Base-by-base conservation (phyloP, 2,797 vertebrate genomes). In the Takifugu rubripes region DNA sequence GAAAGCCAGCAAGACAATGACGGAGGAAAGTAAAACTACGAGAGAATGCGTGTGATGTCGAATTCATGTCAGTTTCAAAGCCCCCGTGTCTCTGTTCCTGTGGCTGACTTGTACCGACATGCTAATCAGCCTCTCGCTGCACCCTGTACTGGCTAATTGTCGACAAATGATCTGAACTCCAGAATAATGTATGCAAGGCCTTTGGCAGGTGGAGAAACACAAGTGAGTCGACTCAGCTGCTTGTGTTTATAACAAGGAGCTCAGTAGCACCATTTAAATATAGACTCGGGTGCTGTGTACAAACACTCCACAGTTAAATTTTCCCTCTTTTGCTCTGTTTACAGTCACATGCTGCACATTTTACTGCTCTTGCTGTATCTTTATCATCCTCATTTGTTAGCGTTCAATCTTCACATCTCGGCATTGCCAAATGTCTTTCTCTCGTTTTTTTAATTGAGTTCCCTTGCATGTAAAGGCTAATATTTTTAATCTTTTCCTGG, bases 1-100 rank as follows among this genome's bases (percentile, higher is more conserved):
- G 14, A 56, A 47, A 21, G 10, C n/a, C 45, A 46, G 45, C 43
- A 51, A 63, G 63, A 66, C 66, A 74, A 78, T 63, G 78, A 79
- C 79, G 52, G 68, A 64, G 69, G 64, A 50, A 67, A 83, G 66
- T 26, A 24, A 68, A 73, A 69, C 79, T 79, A 70, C 77, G 77
- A 84, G 69, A 67, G 70, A 70, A 57, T 68, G 59, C 70, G 69
- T 70, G 73, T 75, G 14, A 74, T 74, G 78, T 76, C 49, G 52
- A 81, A 88, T 87, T 85, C 74, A 82, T 87, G 86, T 85, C 72
- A 42, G 75, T 84, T 87, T 84, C 78, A 86, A 87, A 88, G 82
- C 80, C 72, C 76, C 59, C 49, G 72, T 81, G 82, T 82, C 77
- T 82, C 71, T 77, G 54, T 75, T 83, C 66, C 77, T 79, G 77